Base-by-base conservation (phyloP, 2,113 vertebrate species). In the Myrmecobius fasciatus region DNA sequence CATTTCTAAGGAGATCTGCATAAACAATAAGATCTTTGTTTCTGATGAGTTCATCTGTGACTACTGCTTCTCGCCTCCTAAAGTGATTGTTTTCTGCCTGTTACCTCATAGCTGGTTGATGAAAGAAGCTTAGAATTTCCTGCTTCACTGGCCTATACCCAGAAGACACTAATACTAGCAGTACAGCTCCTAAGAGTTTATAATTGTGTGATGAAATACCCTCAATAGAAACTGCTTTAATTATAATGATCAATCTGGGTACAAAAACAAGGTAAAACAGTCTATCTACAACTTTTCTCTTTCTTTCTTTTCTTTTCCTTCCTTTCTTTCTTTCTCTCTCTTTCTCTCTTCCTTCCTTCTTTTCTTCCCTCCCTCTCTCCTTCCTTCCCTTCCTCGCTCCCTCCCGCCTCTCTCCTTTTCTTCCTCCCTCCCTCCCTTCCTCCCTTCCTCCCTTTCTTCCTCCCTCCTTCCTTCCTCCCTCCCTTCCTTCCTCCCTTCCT, bases 31-130 rank as follows among this genome's bases (percentile, higher is more conserved):
- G 47, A 94, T 54, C 8, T 26, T 91, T 83, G 46, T 92, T 94
- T 96, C 28, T 94, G 89, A 3, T 92, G 26, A 96, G 88, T 52
- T 95, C 53, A 67, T 89, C 89, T 89, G 60, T 60, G 36, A 67
- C 53, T 8, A 7, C 14, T 94, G 24, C 67, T 95, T 83, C 20
- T 96, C 90, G 46, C n/a, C 94, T 93, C 53, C 3, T 91, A 36
- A 91, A 75, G 91, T 53, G 26, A 20, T 91, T 90, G 49, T 94
- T 91, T 96, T 96, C 26, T 89, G 3, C 53, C 89, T 93, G 26
- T 95, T 46, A 47, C 46, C 90, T 91, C 89, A 96, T 60, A 91
- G 54, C 26, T 89, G 51, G 31, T 83, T 90, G 52, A 31, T 93
- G 90, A 90, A 10, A 26, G 56, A 91, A 91, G 25, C 52, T 31